Conservation (phyloP, 2,113 vertebrate species). For the Merops nubicus region DNA sequence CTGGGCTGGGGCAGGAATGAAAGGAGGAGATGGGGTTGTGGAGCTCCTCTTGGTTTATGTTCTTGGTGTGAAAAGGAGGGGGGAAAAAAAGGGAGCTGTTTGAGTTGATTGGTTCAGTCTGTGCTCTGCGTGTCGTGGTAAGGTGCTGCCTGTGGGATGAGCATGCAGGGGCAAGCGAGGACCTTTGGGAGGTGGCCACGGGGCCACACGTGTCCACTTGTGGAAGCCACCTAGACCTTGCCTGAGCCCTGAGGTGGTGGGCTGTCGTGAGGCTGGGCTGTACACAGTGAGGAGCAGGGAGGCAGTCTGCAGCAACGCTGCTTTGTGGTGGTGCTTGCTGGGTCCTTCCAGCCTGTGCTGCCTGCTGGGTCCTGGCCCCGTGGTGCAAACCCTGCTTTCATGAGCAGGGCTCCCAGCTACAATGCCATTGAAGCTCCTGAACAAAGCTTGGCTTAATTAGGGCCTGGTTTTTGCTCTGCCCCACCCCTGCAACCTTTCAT, state of each 20-base stretch:
- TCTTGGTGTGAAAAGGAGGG: not conserved
- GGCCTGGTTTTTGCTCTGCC: not conserved
- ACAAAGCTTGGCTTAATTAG: constrained; percentile 13
- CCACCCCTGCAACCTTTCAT: not conserved
- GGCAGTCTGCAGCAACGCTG: rapidly evolving
- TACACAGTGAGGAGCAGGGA: rapidly evolving
- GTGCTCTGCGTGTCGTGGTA: rapidly evolving
- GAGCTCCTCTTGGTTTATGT: not conserved
- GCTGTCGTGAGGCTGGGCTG: not conserved
- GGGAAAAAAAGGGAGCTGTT: rapidly evolving
- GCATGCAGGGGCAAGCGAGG: rapidly evolving
- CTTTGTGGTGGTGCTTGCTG: not conserved
- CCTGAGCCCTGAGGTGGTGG: rapidly evolving
- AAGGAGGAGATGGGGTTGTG: rapidly evolving
- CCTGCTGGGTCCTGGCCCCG: not conserved
- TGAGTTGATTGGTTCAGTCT: rapidly evolving
- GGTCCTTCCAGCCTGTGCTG: not conserved
- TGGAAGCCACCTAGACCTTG: rapidly evolving
- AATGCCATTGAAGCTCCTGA: not conserved
- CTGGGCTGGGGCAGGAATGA: not conserved
- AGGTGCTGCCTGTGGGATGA: not conserved
- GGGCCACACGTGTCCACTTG: rapidly evolving
- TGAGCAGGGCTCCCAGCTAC: not conserved
- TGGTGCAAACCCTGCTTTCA: not conserved
- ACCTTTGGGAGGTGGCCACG: rapidly evolving